Conservation (phyloP, 2,797 vertebrate species). For the Gymnoscopelus microlampas region DNA sequence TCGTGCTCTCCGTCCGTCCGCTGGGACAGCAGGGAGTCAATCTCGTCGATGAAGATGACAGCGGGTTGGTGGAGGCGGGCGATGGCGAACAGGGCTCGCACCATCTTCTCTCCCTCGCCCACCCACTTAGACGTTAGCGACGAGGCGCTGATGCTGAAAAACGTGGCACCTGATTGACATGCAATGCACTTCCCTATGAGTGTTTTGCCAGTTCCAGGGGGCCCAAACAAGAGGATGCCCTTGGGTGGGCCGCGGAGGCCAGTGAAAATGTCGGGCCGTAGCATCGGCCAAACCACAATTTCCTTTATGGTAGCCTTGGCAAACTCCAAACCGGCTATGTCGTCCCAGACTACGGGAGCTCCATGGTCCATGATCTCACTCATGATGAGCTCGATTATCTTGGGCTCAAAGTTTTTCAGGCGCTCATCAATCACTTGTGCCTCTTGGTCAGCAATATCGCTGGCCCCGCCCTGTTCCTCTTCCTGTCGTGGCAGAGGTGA, state of each 20-base stretch:
- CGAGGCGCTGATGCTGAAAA: constrained; percentile 98
- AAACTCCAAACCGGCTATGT: constrained; percentile 96
- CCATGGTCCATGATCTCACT: constrained; percentile 97
- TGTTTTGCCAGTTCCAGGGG: constrained; percentile 96
- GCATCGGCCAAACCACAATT: constrained; percentile 98
- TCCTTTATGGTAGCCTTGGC: constrained; percentile 97
- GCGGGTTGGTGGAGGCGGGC: constrained; percentile 95
- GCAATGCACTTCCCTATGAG: constrained; percentile 98
- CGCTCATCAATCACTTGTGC: constrained; percentile 83
- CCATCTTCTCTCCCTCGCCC: constrained; percentile 98
- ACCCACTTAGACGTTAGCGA: constrained; percentile 99
- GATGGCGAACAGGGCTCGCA: constrained; percentile 92
- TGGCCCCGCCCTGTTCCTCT: constrained; percentile 65
- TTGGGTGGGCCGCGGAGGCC: constrained; percentile 95
- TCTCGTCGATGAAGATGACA: constrained; percentile 98
- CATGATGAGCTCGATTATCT: constrained; percentile 96
- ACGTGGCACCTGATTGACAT: constrained; percentile 95
- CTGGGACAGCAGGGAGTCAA: constrained; percentile 95
- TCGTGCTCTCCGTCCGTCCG: constrained; percentile 95
- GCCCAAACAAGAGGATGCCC: constrained; percentile 95
- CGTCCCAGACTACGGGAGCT: constrained; percentile 92
- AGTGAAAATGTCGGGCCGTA: constrained; percentile 96
- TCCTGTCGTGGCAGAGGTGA: constrained; percentile 89
- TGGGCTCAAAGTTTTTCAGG: constrained; percentile 94
- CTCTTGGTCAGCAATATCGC: constrained; percentile 51